Base-by-base conservation (phyloP, 2,797 vertebrate genomes). In the Dallia pectoralis region DNA sequence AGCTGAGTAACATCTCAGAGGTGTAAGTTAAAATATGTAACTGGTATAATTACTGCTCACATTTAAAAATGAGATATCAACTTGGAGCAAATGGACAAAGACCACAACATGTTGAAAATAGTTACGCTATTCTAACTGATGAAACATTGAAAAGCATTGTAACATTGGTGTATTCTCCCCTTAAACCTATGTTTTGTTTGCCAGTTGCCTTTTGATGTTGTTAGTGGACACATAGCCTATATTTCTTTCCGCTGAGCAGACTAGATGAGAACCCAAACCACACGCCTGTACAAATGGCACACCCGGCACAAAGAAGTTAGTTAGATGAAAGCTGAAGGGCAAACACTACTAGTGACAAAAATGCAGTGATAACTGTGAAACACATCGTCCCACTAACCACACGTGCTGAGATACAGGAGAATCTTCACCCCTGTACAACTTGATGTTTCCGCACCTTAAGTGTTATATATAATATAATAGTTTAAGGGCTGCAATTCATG, bases 261-360 rank as follows among this genome's bases (percentile, higher is more conserved):
- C 80, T 47, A 76, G 79, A 81, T 75, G 73, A 82, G 53, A 72
- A 56, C 29, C 32, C 56, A 64, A 51, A 33, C 15, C 4, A 7
- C 51, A 27, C 11, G 62, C 30, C 7, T 59, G 16, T 36, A 49
- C 19, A 74, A 74, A 49, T 33, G 6, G 29, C 56, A 63, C 16
- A 69, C 22, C 65, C 59, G 51, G 51, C 15, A 30, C n/a, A 69
- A 25, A 47, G 33, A 47, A 74, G 18, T 15, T 19, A 47, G 32
- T 7, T 67, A 40, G 62, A 62, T 44, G 3, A 59, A 61, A 59
- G 22, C 22, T 12, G 53, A 77, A 74, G n/a, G 51, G 30, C 66
- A 51, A 4, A 75, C 51, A 53, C 63, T 22, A 33, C 68, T 29
- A 27, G 30, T 48, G 29, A 62, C 59, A 32, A 67, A 69, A 22